phyloP scores from a whole-genome alignment of 2,888 invertebrate species.

The Philhelius pedissequus region DNA sequence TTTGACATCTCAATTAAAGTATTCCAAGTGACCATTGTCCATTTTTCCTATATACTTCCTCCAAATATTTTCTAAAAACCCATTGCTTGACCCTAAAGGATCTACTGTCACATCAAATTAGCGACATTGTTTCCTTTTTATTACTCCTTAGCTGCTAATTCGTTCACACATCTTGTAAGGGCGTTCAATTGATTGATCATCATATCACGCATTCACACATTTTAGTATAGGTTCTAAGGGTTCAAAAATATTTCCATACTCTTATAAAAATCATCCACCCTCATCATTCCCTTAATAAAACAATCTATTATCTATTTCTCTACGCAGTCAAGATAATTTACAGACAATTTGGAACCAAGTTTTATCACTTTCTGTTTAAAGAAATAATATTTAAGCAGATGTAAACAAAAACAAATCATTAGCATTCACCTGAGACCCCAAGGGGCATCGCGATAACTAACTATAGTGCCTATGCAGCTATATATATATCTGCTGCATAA shows the following conservation, averaged over 20 bases:
- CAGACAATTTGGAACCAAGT: slow-evolving; percentile 22
- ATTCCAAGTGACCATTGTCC: neutral
- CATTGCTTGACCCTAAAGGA: neutral
- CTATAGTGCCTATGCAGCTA: too few species aligned
- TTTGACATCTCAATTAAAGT: neutral
- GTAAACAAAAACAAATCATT: slow-evolving; percentile 68
- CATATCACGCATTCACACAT: slow-evolving; percentile 21
- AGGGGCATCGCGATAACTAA: slow-evolving; percentile 44
- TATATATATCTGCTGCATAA: slow-evolving; percentile 38
- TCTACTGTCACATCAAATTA: slow-evolving; percentile 38
- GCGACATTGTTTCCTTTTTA: slow-evolving; percentile 41
- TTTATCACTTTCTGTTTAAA: slow-evolving; percentile 30
- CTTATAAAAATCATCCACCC: neutral
- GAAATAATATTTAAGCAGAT: slow-evolving; percentile 57
- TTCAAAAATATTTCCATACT: neutral
- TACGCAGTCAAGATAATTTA: neutral
- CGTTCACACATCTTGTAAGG: slow-evolving; percentile 20
- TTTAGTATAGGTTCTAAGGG: neutral
- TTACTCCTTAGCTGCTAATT: slow-evolving; percentile 22
- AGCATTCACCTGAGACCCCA: slow-evolving; percentile 65
- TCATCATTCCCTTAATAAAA: neutral
- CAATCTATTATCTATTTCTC: neutral
- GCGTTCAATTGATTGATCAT: slow-evolving; percentile 46
- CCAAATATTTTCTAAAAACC: neutral
- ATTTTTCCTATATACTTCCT: neutral